Evolutionary conservation across 2,888 invertebrate genomes (phyloP).

Genomic region (Psylliodes chrysocephalus): DNA sequence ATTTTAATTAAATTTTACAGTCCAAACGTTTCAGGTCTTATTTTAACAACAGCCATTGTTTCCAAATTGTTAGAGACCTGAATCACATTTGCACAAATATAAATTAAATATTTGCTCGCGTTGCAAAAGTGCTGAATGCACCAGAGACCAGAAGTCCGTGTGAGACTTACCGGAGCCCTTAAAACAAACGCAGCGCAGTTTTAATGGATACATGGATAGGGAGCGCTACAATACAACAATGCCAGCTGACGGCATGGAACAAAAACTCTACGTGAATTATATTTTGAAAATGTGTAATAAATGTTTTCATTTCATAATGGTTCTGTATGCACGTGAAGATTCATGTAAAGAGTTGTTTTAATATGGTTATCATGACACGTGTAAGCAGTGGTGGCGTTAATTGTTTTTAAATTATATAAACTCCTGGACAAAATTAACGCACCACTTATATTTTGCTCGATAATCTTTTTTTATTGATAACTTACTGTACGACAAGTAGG

Average conservation of each 20-base stretch:
- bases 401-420: no score
- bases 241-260: constrained; percentile 2
- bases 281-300: constrained; percentile 23
- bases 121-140: not conserved
- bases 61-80: not conserved
- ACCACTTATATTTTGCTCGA: no score
- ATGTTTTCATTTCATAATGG: constrained; percentile 25
- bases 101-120: not conserved
- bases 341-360: no score
- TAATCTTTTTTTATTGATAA: no score
- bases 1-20: no score
- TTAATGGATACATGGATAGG: constrained; percentile 26
- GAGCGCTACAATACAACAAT: constrained; percentile 21
- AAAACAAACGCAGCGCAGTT: constrained; percentile 23
- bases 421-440: no score
- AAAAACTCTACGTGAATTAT: constrained; percentile 28
- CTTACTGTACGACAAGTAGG: no score
- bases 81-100: not conserved
- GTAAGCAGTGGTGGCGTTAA: no score
- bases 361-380: no score
- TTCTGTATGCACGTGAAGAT: constrained; percentile 4
- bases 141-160: no score
- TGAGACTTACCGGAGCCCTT: not conserved
- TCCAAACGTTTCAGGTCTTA: no score
- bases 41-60: no score